phyloP scores from a whole-genome alignment of 92 coral and sea anemone genomes.

The Anthopleura xanthogrammica region DNA sequence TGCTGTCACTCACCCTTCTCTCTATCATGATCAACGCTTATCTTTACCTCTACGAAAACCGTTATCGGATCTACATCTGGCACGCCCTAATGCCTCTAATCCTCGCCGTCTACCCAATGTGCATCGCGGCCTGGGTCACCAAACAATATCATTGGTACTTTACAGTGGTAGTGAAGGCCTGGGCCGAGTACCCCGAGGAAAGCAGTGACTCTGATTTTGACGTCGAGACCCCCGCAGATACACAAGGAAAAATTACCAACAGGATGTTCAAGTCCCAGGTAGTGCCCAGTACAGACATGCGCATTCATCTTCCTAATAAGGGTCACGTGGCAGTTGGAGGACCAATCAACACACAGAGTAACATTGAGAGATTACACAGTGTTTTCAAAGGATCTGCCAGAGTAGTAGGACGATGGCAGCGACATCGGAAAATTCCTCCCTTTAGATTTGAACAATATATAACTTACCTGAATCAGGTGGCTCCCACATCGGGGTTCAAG shows the following conservation, averaged over 20 bases:
- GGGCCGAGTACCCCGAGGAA: constrained; percentile 82
- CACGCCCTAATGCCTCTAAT: constrained; percentile 74
- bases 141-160: constrained; percentile 86
- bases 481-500: constrained; percentile 70
- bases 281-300: constrained; percentile 13
- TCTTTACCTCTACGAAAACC: constrained; percentile 66
- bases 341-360: constrained; percentile 6
- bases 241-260: not conserved
- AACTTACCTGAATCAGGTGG: constrained; percentile 66
- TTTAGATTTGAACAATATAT: constrained; percentile 82
- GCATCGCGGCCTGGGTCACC: constrained; percentile 85
- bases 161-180: constrained; percentile 74
- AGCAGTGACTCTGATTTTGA: constrained; percentile 64
- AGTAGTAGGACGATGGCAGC: constrained; percentile 60
- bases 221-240: constrained; percentile 24
- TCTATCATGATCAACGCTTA: constrained; percentile 80
- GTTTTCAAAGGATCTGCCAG: constrained; percentile 54
- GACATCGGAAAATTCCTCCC: constrained; percentile 33
- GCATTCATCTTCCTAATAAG: constrained; percentile 42
- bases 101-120: constrained; percentile 71
- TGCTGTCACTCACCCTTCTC: constrained; percentile 51
- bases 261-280: not conserved
- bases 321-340: constrained; percentile 35
- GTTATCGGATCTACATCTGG: constrained; percentile 54
- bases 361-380: constrained; percentile 18